Conservation (phyloP, 2,797 vertebrate genomes). For the Labeo calbasu region DNA sequence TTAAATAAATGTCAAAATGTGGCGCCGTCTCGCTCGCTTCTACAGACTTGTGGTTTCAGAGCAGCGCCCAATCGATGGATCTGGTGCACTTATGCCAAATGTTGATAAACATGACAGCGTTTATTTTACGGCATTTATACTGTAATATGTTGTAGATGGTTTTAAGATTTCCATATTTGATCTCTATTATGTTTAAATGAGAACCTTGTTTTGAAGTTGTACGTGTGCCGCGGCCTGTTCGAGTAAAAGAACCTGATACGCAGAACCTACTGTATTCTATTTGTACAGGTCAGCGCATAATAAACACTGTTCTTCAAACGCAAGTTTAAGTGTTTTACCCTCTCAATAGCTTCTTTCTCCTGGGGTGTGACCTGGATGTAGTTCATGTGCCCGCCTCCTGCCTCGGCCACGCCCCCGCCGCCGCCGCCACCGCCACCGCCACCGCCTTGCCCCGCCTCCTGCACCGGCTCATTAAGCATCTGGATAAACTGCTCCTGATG, state of each 20-base stretch:
- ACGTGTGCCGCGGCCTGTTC: not conserved
- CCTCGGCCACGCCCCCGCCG: constrained; percentile 74
- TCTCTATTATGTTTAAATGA: too few species aligned
- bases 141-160: too few species aligned
- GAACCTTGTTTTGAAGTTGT: not conserved
- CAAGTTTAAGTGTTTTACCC: constrained; percentile 77
- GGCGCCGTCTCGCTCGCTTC: not conserved
- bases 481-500: constrained; percentile 98
- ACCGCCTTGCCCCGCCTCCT: constrained; percentile 81
- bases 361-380: constrained; percentile 98
- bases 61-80: too few species aligned
- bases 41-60: not conserved
- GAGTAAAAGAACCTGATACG: too few species aligned
- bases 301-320: not conserved
- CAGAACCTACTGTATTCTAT: not conserved
- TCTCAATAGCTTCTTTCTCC: constrained; percentile 98
- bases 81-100: not conserved
- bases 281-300: not conserved
- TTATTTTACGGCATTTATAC: not conserved
- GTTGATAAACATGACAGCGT: not conserved
- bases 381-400: constrained; percentile 87
- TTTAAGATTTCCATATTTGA: too few species aligned
- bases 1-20: not conserved
- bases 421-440: constrained; percentile 69
- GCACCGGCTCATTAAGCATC: constrained; percentile 94